phyloP scores from a whole-genome alignment of 1,140 invertebrate species.

The Brachystomella parvula region DNA sequence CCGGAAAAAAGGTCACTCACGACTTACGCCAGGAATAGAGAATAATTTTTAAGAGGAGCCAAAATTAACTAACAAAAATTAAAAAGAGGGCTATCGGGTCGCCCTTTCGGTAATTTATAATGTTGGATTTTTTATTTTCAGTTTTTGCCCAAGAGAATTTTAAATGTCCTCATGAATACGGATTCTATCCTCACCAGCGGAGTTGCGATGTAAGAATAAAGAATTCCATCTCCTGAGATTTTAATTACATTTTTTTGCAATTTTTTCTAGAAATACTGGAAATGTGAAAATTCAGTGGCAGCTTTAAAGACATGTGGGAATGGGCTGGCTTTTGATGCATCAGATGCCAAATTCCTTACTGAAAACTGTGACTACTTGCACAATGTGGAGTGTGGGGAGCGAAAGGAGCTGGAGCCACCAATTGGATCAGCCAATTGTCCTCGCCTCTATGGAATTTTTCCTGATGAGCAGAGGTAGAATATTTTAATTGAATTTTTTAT shows the following conservation, averaged over 20 bases:
- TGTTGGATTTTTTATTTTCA: conserved; percentile 15
- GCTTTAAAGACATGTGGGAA: conserved; percentile 89
- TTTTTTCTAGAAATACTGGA: conserved; percentile 97
- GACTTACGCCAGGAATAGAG: too few species aligned
- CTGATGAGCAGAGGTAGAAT: conserved; percentile 76
- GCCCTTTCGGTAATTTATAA: too few species aligned
- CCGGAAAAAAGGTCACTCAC: too few species aligned
- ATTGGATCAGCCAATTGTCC: conserved; percentile 76
- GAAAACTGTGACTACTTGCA: conserved; percentile 93
- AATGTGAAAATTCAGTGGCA: conserved; percentile 79
- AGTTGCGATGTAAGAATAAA: too few species aligned
- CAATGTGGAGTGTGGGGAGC: conserved; percentile 88
- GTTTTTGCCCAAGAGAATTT: conserved; percentile 60
- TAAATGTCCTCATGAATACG: conserved; percentile 89
- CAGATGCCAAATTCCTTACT: conserved; percentile 76
- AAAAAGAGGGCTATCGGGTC: too few species aligned
- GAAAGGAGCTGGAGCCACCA: conserved; percentile 73
- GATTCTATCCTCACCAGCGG: conserved; percentile 79
- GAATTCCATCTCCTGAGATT: too few species aligned
- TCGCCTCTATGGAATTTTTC: conserved; percentile 83
- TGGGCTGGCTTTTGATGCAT: conserved; percentile 81
- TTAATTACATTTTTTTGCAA: too few species aligned
- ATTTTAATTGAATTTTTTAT: too few species aligned
- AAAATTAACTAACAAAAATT: too few species aligned
- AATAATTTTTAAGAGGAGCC: too few species aligned